phyloP scores from a whole-genome alignment of 2,113 vertebrate genomes.

The Pluvianellus socialis region DNA sequence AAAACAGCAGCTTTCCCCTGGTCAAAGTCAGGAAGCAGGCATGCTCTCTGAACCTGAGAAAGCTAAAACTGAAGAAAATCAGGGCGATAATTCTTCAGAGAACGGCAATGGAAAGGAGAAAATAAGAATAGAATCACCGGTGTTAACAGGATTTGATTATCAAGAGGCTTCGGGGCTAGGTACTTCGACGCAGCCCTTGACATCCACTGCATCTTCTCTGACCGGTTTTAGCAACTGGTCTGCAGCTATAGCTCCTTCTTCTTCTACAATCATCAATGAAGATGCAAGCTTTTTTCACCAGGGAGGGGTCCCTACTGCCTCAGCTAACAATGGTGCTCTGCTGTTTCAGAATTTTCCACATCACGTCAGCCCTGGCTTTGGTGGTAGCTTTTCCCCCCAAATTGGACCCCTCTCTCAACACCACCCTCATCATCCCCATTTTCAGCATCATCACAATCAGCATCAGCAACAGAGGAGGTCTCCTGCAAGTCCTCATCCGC shows the following conservation, averaged over 20 bases:
- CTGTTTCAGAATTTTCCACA: slow-evolving; percentile 99
- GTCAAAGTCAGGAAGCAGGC: slow-evolving; percentile 88
- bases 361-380: slow-evolving; percentile 93
- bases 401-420: slow-evolving; percentile 96
- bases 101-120: slow-evolving; percentile 89
- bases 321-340: slow-evolving; percentile 92
- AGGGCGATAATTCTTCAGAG: slow-evolving; percentile 88
- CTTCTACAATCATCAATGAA: slow-evolving; percentile 93
- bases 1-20: slow-evolving; percentile 91
- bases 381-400: slow-evolving; percentile 95
- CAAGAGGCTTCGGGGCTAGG: slow-evolving; percentile 93
- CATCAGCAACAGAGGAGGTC: slow-evolving; percentile 96
- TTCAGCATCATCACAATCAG: slow-evolving; percentile 95
- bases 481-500: slow-evolving; percentile 93
- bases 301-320: slow-evolving; percentile 87
- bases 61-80: slow-evolving; percentile 84
- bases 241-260: slow-evolving; percentile 92
- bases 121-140: slow-evolving; percentile 92
- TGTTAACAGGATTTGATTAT: slow-evolving; percentile 94
- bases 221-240: slow-evolving; percentile 99
- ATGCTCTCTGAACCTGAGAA: slow-evolving; percentile 91
- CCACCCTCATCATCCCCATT: slow-evolving; percentile 94
- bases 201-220: slow-evolving; percentile 91
- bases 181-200: slow-evolving; percentile 88
- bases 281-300: slow-evolving; percentile 96